Evolutionary conservation across 1,140 invertebrate genomes (phyloP).

Genomic region (Bombus ignitus): DNA sequence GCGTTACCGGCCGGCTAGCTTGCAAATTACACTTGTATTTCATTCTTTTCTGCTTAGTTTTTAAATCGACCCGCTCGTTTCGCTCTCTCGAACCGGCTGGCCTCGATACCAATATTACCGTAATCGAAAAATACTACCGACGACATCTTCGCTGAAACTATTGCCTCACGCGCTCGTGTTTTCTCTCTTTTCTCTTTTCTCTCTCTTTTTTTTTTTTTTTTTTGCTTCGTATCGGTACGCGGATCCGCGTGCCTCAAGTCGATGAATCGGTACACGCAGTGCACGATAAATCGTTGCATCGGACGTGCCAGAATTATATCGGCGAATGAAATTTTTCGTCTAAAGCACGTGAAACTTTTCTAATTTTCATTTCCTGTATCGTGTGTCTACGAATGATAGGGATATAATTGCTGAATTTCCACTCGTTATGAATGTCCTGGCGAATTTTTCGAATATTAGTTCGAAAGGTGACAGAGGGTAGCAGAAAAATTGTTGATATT

Average conservation of each 20-base stretch:
- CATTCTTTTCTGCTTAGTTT: background rate
- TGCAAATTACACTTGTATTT: conserved; percentile 21
- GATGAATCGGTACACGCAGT: too few relatives aligned
- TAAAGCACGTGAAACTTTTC: too few relatives aligned
- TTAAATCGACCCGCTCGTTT: conserved; percentile 4
- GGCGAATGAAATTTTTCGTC: background rate
- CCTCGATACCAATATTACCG: background rate
- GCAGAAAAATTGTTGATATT: background rate
- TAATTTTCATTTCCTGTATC: too few relatives aligned
- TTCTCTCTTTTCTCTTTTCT: too few relatives aligned
- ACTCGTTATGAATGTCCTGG: background rate
- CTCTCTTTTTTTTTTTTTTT: too few relatives aligned
- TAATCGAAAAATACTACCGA: background rate
- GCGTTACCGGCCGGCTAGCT: background rate
- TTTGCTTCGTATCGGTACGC: too few relatives aligned
- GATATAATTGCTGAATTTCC: background rate
- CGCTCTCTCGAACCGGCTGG: conserved; percentile 21
- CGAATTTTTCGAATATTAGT: background rate
- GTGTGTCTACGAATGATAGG: too few relatives aligned
- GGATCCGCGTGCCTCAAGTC: too few relatives aligned
- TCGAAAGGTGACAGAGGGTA: accelerated
- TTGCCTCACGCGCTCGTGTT: background rate
- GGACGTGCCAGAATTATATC: too few relatives aligned
- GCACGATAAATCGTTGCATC: background rate
- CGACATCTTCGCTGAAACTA: background rate